Evolutionary conservation across 2,888 invertebrate species (phyloP).

Genomic region (Antheraea assamensis): DNA sequence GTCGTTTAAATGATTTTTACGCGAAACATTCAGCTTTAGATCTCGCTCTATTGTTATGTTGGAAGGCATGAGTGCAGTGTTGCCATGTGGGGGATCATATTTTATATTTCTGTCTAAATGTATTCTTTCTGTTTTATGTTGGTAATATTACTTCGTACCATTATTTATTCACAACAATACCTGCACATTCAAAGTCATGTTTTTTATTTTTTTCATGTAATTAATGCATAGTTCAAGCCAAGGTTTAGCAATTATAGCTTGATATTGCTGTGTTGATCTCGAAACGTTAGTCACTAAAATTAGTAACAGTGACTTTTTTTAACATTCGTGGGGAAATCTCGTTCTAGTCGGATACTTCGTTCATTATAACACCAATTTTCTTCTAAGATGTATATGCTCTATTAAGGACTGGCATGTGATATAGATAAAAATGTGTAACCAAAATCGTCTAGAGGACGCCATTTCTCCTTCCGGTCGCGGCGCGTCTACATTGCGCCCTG

Average conservation of each 20-base stretch:
- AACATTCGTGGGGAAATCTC: too few relatives aligned
- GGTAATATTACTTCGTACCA: neutral
- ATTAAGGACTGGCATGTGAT: neutral
- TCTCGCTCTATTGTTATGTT: conserved; percentile 9
- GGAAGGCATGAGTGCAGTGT: conserved; percentile 8
- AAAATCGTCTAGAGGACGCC: neutral
- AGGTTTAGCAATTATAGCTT: neutral
- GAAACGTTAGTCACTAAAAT: neutral
- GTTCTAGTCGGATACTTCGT: too few relatives aligned
- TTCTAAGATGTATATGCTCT: too few relatives aligned
- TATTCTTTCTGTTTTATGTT: neutral
- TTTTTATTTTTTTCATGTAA: too few relatives aligned
- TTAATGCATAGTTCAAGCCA: neutral
- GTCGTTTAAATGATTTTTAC: conserved; percentile 19
- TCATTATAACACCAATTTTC: too few relatives aligned
- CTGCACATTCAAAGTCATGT: too few relatives aligned
- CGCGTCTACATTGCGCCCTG: neutral
- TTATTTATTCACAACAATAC: too few relatives aligned
- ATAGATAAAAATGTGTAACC: neutral
- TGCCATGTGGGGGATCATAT: conserved; percentile 1
- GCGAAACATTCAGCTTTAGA: conserved; percentile 6
- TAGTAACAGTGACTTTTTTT: neutral
- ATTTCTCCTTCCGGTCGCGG: neutral
- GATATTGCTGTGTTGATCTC: neutral
- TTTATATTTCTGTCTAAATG: neutral